Base-by-base conservation (phyloP, 2,888 invertebrate species). In the Rhingia campestris region DNA sequence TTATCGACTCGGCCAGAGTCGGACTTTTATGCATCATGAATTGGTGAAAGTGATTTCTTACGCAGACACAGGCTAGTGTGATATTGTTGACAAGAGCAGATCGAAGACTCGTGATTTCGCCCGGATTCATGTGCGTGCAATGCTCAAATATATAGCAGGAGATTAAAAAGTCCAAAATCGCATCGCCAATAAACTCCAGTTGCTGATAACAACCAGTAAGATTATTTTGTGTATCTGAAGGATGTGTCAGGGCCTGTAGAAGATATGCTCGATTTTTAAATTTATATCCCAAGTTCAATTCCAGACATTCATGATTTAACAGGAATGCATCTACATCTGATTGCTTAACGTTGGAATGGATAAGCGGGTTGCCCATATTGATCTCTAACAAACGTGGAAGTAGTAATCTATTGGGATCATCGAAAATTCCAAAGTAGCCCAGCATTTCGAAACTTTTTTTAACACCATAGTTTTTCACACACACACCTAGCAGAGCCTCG, bases 31-130 rank as follows among this genome's bases (percentile, higher is more conserved):
- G 91, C 59, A 94, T 88, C 74, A 96, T 91, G 90, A 92, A 95
- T 88, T 96, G 96, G 89, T 99, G 97, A 81, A 99, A 94, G 10
- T 95, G 95, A 91, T 96, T 94, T 86, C 97, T 95, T 10, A 98
- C 97, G 4, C 97, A 94, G 64, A 98, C 93, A 32, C 97, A 95
- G 0, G 97, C 99, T 88, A 99, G 97, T 0, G 98, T 99, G 77
- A 96, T 95, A 89, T 99, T 99, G 90, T 99, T 99, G 3, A 99
- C 99, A 3, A 99, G 93, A 0, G 99, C 97, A 0, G 99, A 98
- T 43, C 99, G 93, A 79, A 99, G 90, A 92, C 99, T 99, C 0
- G 99, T 99, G 73, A 99, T 91, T 14, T 97, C 94, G 0, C 98
- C 99, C 0, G 98, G 97, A 73, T 93, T 94, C 88, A 96, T 92